Conservation (phyloP, 2,113 vertebrate genomes). For the Ginglymostoma cirratum region DNA sequence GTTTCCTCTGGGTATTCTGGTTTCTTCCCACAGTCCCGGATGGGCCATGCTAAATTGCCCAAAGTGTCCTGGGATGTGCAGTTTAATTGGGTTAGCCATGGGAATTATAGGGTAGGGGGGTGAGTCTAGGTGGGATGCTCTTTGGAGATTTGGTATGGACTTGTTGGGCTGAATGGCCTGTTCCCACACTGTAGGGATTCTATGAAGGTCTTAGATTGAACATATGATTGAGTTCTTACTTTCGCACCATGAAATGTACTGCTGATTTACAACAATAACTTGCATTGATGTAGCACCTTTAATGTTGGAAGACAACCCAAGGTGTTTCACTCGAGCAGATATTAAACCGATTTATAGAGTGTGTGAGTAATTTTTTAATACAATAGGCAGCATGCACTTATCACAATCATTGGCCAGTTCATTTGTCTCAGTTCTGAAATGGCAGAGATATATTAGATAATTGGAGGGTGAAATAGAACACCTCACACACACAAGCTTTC, state of each 20-base stretch:
- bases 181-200: no score
- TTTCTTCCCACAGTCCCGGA: no score
- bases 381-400: neutral
- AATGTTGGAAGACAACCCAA: neutral
- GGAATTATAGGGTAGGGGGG: no score
- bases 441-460: no score
- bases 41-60: no score
- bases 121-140: no score
- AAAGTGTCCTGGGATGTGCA: no score
- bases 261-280: neutral
- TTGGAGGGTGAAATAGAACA: neutral
- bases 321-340: neutral
- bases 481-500: neutral
- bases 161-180: no score
- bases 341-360: neutral
- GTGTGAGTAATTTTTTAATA: neutral
- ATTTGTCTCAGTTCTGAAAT: neutral
- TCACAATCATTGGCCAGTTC: neutral
- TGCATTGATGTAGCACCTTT: neutral
- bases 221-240: neutral
- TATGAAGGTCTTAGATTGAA: neutral
- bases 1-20: no score
- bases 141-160: no score
- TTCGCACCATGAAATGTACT: neutral
- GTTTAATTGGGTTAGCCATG: no score